Percentiles rank a stretch among this genome's conserved stretches.
Evolutionary conservation across 2,888 invertebrate species (phyloP).

Genomic region (Leptinotarsa haldemani): DNA sequence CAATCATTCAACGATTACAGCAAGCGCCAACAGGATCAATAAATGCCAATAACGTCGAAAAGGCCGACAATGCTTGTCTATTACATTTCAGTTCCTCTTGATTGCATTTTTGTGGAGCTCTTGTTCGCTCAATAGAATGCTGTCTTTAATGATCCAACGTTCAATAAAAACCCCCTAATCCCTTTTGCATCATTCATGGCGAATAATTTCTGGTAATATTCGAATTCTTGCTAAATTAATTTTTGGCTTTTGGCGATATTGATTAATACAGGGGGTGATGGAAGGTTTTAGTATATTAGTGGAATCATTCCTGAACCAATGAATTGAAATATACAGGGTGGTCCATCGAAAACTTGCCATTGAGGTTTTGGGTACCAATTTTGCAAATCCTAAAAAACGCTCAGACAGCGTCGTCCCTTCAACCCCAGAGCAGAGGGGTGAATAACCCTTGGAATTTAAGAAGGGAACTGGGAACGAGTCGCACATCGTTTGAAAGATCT

Average conservation of each 20-base stretch:
- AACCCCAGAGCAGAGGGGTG: no score
- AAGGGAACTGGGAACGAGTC: no score
- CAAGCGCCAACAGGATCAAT: constrained; percentile 15
- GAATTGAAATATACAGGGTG: no score
- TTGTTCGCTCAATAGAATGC: constrained; percentile 25
- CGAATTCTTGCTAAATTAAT: constrained; percentile 13
- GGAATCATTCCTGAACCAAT: no score
- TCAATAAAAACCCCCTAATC: constrained; percentile 8
- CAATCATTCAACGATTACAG: constrained; percentile 10
- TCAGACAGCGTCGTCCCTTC: no score
- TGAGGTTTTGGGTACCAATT: no score
- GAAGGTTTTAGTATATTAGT: no score
- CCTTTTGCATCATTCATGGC: constrained; percentile 17
- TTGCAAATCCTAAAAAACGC: no score
- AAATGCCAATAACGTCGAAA: constrained; percentile 18
- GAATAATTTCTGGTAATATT: constrained; percentile 6
- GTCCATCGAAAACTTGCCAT: no score
- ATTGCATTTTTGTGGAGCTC: constrained; percentile 27
- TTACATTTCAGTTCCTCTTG: constrained; percentile 28
- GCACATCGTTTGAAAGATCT: no score
- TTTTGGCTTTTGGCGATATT: not conserved
- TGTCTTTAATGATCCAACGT: constrained; percentile 20
- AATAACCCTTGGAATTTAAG: no score
- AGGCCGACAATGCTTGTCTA: constrained; percentile 25
- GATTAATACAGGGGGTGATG: not conserved